Evolutionary conservation across 2,888 invertebrate genomes (phyloP), one percentile per base, ranked within the genome.

Genomic region (Cremastinae sp.): DNA sequence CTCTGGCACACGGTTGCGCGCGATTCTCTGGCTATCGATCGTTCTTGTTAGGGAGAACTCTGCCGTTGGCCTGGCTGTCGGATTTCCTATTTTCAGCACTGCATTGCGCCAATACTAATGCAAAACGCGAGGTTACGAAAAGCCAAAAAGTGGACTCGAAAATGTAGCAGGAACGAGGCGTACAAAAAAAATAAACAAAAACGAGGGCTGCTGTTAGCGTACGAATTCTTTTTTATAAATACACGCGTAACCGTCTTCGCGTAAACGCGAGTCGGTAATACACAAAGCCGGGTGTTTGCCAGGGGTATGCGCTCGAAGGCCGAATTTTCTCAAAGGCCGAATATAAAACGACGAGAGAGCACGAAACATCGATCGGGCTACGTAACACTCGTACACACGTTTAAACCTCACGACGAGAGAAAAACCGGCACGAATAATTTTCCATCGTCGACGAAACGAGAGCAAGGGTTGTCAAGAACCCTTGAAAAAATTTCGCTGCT

Each of bases 51-150:
- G 39, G 28, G 51, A n/a, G 47, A 37, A 51, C 61, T 61, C 53
- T 43, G 64, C 16, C 45, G 71, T 65, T 65, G 62, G 68, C 71
- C 64, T 64, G 55, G 64, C 62, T 70, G 78, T 55, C 68, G 47
- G 20, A 49, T 59, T 68, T 78, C 71, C 84, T 84, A 85, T 85
- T 85, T 85, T 83, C 83, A 83, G 85, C 84, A 76, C 81, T 80
- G 84, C 85, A 83, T 82, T 84, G 83, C 84, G 82, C 80, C 78
- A 83, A 55, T 58, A 73, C 58, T 43, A 61, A 59, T 35, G 53
- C 18, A 37, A 68, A 51, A 56, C 45, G n/a, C 62, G 70, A 71
- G 68, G 74, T 71, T 59, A 59, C 68, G 71, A 47, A 1, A 51
- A 74, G 37, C 61, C 35, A 47, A 49, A 10, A 12, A 12, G 8